A percentile compares a stretch with the other conserved stretches of the same genome.
Conservation (phyloP, 1,140 invertebrate genomes). For the Branchinecta lindahli region DNA sequence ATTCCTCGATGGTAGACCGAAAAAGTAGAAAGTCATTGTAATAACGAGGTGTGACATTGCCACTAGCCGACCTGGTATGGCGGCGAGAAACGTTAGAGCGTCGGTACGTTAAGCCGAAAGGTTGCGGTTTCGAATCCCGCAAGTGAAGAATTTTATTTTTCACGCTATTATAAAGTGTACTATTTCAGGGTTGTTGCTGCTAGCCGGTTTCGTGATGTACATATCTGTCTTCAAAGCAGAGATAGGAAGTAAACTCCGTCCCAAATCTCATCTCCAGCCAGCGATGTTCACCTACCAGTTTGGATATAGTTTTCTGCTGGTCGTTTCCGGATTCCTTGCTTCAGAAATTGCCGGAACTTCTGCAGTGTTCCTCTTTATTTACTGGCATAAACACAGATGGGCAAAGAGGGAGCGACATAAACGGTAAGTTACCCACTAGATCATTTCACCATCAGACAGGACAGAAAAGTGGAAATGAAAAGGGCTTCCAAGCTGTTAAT, state of each 20-base stretch:
- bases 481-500: no score
- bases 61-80: no score
- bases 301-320: slow-evolving; percentile 64
- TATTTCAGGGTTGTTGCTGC: slow-evolving; percentile 61
- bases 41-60: no score
- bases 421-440: not conserved
- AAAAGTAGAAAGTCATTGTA: no score
- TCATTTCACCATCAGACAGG: no score
- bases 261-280: slow-evolving; percentile 54
- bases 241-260: slow-evolving; percentile 63
- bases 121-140: no score
- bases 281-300: slow-evolving; percentile 68
- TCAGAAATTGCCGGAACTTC: slow-evolving; percentile 67
- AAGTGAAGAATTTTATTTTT: no score
- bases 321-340: slow-evolving; percentile 63
- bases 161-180: not conserved
- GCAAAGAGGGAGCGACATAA: not conserved
- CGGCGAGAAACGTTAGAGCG: no score
- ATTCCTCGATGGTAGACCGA: no score
- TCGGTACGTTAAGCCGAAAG: no score
- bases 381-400: slow-evolving; percentile 24
- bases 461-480: no score
- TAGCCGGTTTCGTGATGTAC: slow-evolving; percentile 76
- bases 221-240: slow-evolving; percentile 81
- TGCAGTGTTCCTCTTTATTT: slow-evolving; percentile 71